Conservation (phyloP, 2,797 vertebrate species). For the Darevskia nairensis region DNA sequence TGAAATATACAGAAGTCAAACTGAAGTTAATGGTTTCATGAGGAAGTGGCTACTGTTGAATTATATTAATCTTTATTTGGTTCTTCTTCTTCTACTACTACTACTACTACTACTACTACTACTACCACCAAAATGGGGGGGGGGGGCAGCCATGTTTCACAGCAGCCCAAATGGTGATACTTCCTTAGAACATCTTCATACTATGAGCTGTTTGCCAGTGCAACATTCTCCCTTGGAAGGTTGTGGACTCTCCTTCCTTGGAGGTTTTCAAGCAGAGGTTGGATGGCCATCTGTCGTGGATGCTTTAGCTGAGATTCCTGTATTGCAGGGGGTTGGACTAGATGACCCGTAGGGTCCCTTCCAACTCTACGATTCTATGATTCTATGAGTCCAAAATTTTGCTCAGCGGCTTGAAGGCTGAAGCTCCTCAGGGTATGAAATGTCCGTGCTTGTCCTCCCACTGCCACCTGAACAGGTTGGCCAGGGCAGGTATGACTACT, state of each 20-base stretch:
- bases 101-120: too few relatives aligned
- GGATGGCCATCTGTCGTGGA: too few relatives aligned
- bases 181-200: background rate
- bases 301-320: too few relatives aligned
- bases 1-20: background rate
- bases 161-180: background rate
- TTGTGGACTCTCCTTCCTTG: too few relatives aligned
- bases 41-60: constrained; percentile 51
- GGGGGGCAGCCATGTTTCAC: background rate
- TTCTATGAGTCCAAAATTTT: too few relatives aligned
- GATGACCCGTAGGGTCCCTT: too few relatives aligned
- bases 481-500: background rate
- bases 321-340: too few relatives aligned
- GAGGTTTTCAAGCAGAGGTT: too few relatives aligned
- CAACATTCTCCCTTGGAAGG: too few relatives aligned
- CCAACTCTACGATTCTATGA: too few relatives aligned
- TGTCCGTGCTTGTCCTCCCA: background rate
- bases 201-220: background rate
- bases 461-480: background rate
- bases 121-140: too few relatives aligned
- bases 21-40: background rate
- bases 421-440: background rate
- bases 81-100: constrained; percentile 51
- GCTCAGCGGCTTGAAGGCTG: too few relatives aligned
- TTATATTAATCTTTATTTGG: constrained; percentile 72